Percentiles rank a stretch among this genome's conserved stretches.
Evolutionary conservation across 2,113 vertebrate genomes (phyloP).

Genomic region (Strigops habroptila): DNA sequence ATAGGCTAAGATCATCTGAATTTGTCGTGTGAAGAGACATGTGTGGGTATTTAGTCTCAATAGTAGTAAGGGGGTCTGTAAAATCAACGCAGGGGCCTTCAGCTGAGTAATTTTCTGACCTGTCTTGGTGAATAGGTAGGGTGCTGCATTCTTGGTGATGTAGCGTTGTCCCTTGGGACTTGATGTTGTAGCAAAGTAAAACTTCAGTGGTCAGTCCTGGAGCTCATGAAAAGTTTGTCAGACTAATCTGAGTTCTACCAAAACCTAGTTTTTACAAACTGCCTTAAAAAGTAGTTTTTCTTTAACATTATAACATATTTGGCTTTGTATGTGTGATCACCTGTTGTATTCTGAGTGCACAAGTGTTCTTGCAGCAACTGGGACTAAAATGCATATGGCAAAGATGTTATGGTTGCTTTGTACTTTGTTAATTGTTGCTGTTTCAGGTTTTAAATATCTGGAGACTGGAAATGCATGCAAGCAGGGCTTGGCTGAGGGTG

Average conservation of each 20-base stretch:
- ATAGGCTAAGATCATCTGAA: neutral
- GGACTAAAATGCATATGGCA: neutral
- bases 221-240: neutral
- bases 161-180: neutral
- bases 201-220: neutral
- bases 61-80: neutral
- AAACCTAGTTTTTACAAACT: neutral
- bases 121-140: neutral
- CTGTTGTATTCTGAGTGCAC: neutral
- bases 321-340: neutral
- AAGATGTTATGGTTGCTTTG: neutral
- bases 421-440: neutral
- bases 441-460: neutral
- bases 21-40: neutral
- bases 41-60: neutral
- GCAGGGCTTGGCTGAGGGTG: neutral
- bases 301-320: neutral
- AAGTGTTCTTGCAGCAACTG: neutral
- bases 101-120: neutral
- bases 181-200: neutral
- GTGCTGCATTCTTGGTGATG: neutral
- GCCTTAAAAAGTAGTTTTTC: neutral
- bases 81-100: neutral
- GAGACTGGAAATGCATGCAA: neutral
- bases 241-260: neutral